A percentile compares a stretch with the other conserved stretches of the same genome.
Conservation (phyloP, 92 coral and sea anemone genomes). For the Phenganax marumi region DNA sequence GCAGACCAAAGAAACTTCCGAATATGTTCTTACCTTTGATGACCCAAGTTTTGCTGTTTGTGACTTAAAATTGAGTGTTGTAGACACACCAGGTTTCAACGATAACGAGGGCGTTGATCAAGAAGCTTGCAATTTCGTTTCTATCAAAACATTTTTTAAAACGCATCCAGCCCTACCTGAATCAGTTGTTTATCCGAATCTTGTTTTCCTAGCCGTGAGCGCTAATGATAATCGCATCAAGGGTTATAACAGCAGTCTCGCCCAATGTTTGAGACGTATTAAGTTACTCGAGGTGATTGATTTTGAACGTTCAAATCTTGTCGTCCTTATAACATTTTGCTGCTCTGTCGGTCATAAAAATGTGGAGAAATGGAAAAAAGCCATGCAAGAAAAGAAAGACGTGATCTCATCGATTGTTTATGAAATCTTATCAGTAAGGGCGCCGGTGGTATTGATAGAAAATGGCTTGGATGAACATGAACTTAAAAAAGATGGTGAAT, state of each 20-base stretch:
- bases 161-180: conserved; percentile 6
- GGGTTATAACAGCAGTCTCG: background rate
- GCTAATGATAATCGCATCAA: background rate
- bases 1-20: conserved; percentile 2
- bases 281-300: conserved; percentile 5
- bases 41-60: conserved; percentile 7
- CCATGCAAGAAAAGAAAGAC: conserved; percentile 14
- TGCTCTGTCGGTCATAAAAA: conserved; percentile 6
- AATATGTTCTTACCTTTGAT: conserved; percentile 3
- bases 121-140: conserved; percentile 22
- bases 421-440: background rate
- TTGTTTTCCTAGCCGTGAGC: conserved; percentile 5
- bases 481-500: conserved; percentile 8
- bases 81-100: conserved; percentile 19
- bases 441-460: conserved; percentile 21
- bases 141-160: conserved; percentile 14
- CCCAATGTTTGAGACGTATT: conserved; percentile 13
- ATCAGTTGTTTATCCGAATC: conserved; percentile 2
- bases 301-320: background rate
- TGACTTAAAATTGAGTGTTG: conserved; percentile 8
- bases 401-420: background rate
- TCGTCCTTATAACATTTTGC: conserved; percentile 16
- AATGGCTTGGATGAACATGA: conserved; percentile 2
- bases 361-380: conserved; percentile 17
- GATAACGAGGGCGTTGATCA: conserved; percentile 6